phyloP scores from a whole-genome alignment of 2,797 vertebrate species.

The Gallirallus australis region DNA sequence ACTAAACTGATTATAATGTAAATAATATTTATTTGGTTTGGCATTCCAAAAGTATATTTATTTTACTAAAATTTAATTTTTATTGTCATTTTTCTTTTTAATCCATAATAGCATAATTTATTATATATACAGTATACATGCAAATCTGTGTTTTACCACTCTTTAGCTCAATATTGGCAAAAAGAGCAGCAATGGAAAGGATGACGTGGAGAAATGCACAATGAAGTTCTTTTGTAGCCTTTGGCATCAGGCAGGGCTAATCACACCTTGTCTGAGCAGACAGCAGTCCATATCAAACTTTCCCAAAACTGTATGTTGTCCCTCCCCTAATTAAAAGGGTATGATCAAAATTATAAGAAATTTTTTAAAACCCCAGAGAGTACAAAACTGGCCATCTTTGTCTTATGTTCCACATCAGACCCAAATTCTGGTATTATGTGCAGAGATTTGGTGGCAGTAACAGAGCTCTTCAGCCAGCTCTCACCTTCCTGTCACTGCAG shows the following conservation, averaged over 20 bases:
- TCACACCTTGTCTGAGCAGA: neutral
- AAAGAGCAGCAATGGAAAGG: neutral
- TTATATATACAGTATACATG: neutral
- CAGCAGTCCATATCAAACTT: neutral
- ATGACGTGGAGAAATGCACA: neutral
- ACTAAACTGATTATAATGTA: slow-evolving; percentile 2
- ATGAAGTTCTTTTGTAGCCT: neutral
- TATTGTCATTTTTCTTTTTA: neutral
- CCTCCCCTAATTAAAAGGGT: neutral
- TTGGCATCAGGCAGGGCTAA: neutral
- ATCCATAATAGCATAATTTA: neutral
- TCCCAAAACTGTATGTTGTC: neutral
- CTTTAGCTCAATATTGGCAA: neutral
- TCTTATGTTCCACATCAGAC: neutral
- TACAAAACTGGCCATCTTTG: neutral
- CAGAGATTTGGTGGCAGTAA: neutral
- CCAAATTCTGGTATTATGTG: neutral
- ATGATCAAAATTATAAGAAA: neutral
- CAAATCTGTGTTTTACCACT: neutral
- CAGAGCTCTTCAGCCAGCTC: neutral
- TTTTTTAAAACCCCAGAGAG: neutral
- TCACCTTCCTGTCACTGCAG: neutral
- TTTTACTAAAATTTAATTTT: neutral
- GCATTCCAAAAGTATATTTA: neutral
- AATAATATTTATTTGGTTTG: neutral